A percentile compares a stretch with the other conserved stretches of the same genome.
phyloP scores from a whole-genome alignment of 2,888 invertebrate species.

The Leptopilina syphax region DNA sequence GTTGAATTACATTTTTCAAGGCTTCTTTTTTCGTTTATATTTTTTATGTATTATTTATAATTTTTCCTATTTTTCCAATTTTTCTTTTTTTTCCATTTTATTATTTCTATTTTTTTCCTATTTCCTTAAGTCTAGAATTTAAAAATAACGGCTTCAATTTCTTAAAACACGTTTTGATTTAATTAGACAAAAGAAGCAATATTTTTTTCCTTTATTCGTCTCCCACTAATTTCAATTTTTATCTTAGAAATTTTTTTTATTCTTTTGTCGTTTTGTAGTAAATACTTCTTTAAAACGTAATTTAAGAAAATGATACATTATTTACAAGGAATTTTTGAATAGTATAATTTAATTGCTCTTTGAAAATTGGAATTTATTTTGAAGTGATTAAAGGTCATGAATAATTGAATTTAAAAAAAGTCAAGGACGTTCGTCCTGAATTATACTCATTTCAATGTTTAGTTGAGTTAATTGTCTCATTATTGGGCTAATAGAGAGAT shows the following conservation, averaged over 20 bases:
- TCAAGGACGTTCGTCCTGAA: not conserved
- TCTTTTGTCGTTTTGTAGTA: not conserved
- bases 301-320: too few species aligned
- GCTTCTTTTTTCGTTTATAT: not conserved
- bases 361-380: not conserved
- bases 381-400: not conserved
- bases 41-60: too few species aligned
- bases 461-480: slow-evolving; percentile 1
- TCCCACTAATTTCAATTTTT: not conserved
- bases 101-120: not conserved
- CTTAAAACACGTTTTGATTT: not conserved
- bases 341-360: not conserved
- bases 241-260: not conserved
- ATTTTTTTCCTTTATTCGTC: not conserved
- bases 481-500: slow-evolving; percentile 1
- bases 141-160: not conserved
- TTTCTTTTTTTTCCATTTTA: too few species aligned
- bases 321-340: not conserved
- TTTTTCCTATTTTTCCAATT: not conserved
- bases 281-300: not conserved
- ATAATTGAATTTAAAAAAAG: not conserved
- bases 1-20: slow-evolving; percentile 4
- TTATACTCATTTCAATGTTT: not conserved
- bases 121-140: not conserved
- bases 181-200: not conserved